Evolutionary conservation across 2,797 vertebrate species (phyloP).

Genomic region (Sternotherus odoratus): DNA sequence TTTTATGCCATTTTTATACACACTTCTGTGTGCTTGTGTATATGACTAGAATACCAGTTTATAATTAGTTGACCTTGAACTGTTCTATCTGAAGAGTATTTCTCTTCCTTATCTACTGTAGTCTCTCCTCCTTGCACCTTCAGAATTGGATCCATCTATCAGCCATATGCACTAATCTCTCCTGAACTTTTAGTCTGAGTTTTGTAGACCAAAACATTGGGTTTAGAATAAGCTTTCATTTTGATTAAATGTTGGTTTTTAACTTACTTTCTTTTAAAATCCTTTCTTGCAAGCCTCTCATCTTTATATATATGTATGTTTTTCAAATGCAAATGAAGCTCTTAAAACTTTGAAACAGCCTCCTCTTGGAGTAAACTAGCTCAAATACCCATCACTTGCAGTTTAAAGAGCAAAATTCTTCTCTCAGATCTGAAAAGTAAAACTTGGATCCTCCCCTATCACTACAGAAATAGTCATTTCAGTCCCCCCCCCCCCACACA

Average conservation of each 20-base stretch:
- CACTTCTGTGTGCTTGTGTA: background rate
- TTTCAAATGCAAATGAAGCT: slow-evolving; percentile 41
- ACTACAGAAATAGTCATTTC: background rate
- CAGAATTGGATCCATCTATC: background rate
- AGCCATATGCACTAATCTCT: background rate
- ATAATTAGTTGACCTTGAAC: background rate
- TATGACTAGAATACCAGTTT: background rate
- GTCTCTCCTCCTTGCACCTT: background rate
- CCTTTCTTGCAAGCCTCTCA: background rate
- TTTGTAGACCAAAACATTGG: background rate
- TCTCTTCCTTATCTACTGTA: background rate
- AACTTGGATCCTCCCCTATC: slow-evolving; percentile 24
- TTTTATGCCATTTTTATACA: background rate
- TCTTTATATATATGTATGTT: slow-evolving; percentile 33
- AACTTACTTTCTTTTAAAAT: slow-evolving; percentile 25
- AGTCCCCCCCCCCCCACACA: background rate
- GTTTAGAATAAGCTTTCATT: background rate
- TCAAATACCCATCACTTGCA: background rate
- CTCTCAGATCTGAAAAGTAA: background rate
- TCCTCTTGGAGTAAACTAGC: background rate
- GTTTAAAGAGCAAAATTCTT: background rate
- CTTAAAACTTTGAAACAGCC: slow-evolving; percentile 18
- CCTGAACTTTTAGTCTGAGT: background rate
- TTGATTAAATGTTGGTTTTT: slow-evolving; percentile 22
- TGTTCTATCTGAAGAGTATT: background rate